Base-by-base conservation (phyloP, 2,888 invertebrate species). In the Lepidochrysops patricia region DNA sequence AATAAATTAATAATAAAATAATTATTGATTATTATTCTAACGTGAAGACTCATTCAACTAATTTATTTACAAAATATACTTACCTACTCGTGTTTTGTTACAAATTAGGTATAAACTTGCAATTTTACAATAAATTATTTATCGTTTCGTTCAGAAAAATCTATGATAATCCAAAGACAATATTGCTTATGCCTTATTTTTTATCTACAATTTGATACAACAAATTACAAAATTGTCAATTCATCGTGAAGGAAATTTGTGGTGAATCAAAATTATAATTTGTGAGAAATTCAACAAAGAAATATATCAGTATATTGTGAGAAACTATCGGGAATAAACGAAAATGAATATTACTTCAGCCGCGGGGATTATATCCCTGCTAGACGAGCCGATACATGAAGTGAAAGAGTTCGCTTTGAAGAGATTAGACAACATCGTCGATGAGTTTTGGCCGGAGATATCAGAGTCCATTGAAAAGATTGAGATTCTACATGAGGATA, bases 391-490 rank as follows among this genome's bases (percentile, higher is more conserved):
- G 58, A 95, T 96, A 91, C 93, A 96, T 12, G 97, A 98, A 84
- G 91, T 98, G 62, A 97, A 98, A 87, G 94, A 96, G 26, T 98
- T 98, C 80, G 98, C 98, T 13, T 84, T 99, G 71, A 95, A 95
- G 75, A 97, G 98, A 78, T 90, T 99, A 71, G 96, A 98, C 84
- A 92, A 93, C 75, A 96, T 99, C 72, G 98, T 98, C 0, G 97
- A 98, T 81, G 96, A 97, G 79, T 99, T 99, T 88, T 99, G 98
- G 98, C 97, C 98, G 6, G 98, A 99, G 90, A 98, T 99, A 71
- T 98, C 98, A 0, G 98, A 99, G 84, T 96, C 98, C 12, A 97
- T 99, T 70, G 96, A 96, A 74, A 98, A 98, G 89, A 98, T 99
- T 73, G 99, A 99, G 90, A 96, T 97, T 78, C 90, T 99, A 27